A percentile compares a stretch with the other conserved stretches of the same genome.
Evolutionary conservation across 2,113 vertebrate genomes (phyloP).

Genomic region (Periophthalmus modestus): DNA sequence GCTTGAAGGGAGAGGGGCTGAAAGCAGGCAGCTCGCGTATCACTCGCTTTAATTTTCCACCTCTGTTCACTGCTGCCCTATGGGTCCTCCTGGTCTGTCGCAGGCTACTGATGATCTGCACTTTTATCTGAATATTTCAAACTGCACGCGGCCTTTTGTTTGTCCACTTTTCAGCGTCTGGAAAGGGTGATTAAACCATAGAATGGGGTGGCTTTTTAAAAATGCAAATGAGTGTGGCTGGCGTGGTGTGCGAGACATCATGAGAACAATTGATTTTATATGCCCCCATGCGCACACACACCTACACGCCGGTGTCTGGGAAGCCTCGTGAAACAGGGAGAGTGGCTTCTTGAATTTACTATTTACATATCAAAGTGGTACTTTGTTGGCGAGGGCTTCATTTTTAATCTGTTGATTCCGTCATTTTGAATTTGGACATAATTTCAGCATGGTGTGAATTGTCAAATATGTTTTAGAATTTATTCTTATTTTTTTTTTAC

Average conservation of each 20-base stretch:
- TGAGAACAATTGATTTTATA: slow-evolving; percentile 66
- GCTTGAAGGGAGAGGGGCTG: slow-evolving; percentile 93
- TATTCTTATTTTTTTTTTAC: slow-evolving; percentile 13
- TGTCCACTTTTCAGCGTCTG: slow-evolving; percentile 82
- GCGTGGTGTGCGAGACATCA: slow-evolving; percentile 50
- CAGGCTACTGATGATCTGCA: slow-evolving; percentile 94
- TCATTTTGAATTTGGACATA: slow-evolving; percentile 41
- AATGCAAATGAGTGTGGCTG: slow-evolving; percentile 62
- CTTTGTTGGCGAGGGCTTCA: slow-evolving; percentile 60
- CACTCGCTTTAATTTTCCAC: slow-evolving; percentile 98
- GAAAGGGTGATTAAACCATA: slow-evolving; percentile 84
- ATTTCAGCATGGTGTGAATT: slow-evolving; percentile 34
- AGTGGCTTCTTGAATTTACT: slow-evolving; percentile 55
- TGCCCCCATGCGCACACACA: slow-evolving; percentile 17
- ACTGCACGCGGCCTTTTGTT: slow-evolving; percentile 42
- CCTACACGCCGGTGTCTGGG: slow-evolving; percentile 32
- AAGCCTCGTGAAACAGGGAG: neutral
- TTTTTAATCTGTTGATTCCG: slow-evolving; percentile 65
- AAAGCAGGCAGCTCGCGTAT: slow-evolving; percentile 91
- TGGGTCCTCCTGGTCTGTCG: slow-evolving; percentile 91
- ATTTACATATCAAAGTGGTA: slow-evolving; percentile 67
- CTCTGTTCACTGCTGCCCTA: slow-evolving; percentile 96
- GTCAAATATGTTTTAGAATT: slow-evolving; percentile 18
- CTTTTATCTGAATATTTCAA: slow-evolving; percentile 84
- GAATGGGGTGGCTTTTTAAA: slow-evolving; percentile 74